These are phyloP conservation scores for Muscicapa adusta DNA, from an alignment of 2,113 vertebrate genomes.

Conservation along the genomic window DNA sequence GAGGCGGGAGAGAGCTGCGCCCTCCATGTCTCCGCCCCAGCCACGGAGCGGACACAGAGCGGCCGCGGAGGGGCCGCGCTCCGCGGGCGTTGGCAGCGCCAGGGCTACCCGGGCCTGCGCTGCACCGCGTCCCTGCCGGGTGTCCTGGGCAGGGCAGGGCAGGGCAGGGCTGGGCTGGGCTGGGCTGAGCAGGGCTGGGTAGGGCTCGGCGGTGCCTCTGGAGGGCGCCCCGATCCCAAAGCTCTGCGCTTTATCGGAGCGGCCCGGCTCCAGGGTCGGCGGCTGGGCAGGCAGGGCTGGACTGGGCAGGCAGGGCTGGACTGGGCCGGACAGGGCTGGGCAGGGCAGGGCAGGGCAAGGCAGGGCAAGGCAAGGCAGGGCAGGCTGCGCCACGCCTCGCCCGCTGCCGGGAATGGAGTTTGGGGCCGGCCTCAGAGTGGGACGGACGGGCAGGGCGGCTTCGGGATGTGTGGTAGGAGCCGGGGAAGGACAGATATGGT, in stretches of 20 bases:
- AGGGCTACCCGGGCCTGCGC: fast-evolving
- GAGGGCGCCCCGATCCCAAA: background rate
- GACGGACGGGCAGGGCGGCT: background rate
- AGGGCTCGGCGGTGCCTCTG: background rate
- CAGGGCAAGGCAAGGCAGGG: too few relatives aligned
- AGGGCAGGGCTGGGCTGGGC: background rate
- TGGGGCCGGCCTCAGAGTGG: fast-evolving
- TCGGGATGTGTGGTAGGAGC: background rate
- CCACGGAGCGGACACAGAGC: fast-evolving
- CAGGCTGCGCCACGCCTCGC: fast-evolving
- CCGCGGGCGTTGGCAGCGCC: fast-evolving
- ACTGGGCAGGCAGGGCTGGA: fast-evolving
- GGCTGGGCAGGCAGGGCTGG: fast-evolving
- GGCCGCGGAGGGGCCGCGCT: fast-evolving
- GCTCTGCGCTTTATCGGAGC: background rate
- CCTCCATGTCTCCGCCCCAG: background rate
- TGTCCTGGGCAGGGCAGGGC: background rate
- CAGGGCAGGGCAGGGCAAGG: fast-evolving
- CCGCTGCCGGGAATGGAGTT: fast-evolving
- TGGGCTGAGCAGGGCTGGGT: too few relatives aligned
- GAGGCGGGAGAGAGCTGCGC: background rate
- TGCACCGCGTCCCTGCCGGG: too few relatives aligned
- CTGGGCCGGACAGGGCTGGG: too few relatives aligned
- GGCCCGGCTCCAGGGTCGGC: background rate
- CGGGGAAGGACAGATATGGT: too few relatives aligned